phyloP scores from a whole-genome alignment of 2,797 vertebrate species.

The Lepidocolaptes lacrymiger region DNA sequence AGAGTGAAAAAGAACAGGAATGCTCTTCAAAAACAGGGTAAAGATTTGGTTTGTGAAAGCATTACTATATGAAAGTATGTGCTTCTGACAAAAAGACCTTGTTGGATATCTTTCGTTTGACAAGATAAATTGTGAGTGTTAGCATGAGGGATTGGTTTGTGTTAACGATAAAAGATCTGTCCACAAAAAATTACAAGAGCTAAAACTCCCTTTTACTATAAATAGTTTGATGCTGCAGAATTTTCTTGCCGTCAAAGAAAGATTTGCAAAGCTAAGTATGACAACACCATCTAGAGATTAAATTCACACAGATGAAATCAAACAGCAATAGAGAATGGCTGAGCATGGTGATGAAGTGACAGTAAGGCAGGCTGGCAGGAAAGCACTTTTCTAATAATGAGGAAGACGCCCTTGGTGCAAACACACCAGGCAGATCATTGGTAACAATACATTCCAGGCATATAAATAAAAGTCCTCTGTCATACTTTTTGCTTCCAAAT shows the following conservation, averaged over 20 bases:
- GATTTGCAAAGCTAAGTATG: neutral
- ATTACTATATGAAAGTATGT: neutral
- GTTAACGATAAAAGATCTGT: neutral
- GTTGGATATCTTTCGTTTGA: constrained; percentile 22
- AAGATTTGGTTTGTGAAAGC: neutral
- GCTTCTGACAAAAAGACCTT: neutral
- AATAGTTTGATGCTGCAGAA: constrained; percentile 2
- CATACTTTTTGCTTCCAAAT: neutral
- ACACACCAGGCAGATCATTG: neutral
- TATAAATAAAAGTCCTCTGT: constrained; percentile 6
- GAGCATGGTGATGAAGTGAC: neutral
- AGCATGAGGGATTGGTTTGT: neutral
- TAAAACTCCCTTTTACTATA: neutral
- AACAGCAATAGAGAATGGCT: neutral
- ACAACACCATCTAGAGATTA: constrained; percentile 7
- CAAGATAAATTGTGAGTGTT: constrained; percentile 9
- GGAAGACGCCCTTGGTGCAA: neutral
- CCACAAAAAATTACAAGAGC: constrained; percentile 2
- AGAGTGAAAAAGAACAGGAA: neutral
- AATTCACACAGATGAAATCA: constrained; percentile 30
- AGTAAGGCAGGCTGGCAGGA: neutral
- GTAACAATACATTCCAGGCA: neutral
- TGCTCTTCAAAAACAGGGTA: neutral
- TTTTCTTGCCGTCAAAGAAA: constrained; percentile 13
- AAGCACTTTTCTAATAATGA: constrained; percentile 31